Conservation (phyloP, 2,888 invertebrate genomes). For the Hylaea fasciaria region DNA sequence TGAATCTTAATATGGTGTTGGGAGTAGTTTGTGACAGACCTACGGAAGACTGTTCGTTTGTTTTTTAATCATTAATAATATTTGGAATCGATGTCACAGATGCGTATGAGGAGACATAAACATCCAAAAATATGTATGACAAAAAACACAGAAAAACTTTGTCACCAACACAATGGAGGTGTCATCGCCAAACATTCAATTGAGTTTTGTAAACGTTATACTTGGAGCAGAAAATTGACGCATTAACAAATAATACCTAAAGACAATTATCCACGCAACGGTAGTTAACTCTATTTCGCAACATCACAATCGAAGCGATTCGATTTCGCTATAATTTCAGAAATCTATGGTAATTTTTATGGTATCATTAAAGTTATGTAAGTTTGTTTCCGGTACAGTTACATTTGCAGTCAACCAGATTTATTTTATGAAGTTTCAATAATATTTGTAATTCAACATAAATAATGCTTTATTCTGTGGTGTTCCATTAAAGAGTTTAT, state of each 20-base stretch:
- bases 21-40: too few species aligned
- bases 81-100: too few species aligned
- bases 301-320: slow-evolving; percentile 30
- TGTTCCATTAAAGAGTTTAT: too few species aligned
- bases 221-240: slow-evolving; percentile 26
- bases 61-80: too few species aligned
- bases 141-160: too few species aligned
- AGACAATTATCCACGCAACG: slow-evolving; percentile 37
- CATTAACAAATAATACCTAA: slow-evolving; percentile 26
- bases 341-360: slow-evolving; percentile 39
- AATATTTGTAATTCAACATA: not conserved
- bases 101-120: too few species aligned
- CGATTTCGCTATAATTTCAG: slow-evolving; percentile 31
- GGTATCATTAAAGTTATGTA: slow-evolving; percentile 35
- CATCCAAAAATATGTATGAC: too few species aligned
- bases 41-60: too few species aligned
- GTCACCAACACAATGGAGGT: too few species aligned
- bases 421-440: not conserved
- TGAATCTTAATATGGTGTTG: too few species aligned
- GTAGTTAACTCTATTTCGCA: slow-evolving; percentile 37
- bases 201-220: slow-evolving; percentile 3
- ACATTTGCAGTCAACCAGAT: slow-evolving; percentile 8
- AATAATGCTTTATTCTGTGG: too few species aligned
- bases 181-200: not conserved
- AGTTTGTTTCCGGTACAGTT: slow-evolving; percentile 32